phyloP scores from a whole-genome alignment of 2,888 invertebrate species.

The Conops quadrifasciatus region DNA sequence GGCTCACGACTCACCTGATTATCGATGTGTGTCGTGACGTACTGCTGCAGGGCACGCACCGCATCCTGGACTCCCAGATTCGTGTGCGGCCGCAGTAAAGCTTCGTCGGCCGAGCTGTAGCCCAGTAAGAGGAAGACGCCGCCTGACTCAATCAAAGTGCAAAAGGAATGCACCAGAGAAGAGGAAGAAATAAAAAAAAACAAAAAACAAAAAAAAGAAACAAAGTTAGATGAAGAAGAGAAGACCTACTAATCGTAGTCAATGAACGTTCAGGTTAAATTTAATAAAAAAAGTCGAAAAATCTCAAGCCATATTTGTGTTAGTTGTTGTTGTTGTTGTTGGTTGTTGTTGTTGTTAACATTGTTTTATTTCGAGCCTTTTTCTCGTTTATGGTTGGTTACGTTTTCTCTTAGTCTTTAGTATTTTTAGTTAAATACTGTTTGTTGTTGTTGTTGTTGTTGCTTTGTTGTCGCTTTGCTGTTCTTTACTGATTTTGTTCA shows the following conservation, averaged over 20 bases:
- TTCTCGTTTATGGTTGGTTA: too few relatives aligned
- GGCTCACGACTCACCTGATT: conserved; percentile 70
- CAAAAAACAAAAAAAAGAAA: not conserved
- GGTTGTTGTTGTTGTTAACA: too few relatives aligned
- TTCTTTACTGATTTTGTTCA: not conserved
- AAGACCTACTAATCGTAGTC: too few relatives aligned
- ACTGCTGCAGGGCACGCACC: conserved; percentile 81
- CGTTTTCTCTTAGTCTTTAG: not conserved
- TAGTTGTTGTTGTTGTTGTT: too few relatives aligned
- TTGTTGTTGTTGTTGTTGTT: too few relatives aligned
- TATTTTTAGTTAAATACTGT: not conserved
- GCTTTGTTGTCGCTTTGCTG: too few relatives aligned
- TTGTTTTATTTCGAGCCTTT: too few relatives aligned
- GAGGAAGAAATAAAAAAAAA: too few relatives aligned
- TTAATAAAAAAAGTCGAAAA: too few relatives aligned
- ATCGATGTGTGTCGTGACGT: conserved; percentile 76
- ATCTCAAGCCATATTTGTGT: too few relatives aligned
- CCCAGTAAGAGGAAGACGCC: conserved; percentile 89
- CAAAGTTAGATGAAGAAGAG: too few relatives aligned
- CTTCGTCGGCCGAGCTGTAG: conserved; percentile 89
- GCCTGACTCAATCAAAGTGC: conserved; percentile 66
- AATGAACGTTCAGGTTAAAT: too few relatives aligned
- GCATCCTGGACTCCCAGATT: conserved; percentile 86
- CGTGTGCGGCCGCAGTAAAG: conserved; percentile 81
- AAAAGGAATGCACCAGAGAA: not conserved